Conservation (phyloP, 2,797 vertebrate genomes). For the Sebastes ruberrimus region DNA sequence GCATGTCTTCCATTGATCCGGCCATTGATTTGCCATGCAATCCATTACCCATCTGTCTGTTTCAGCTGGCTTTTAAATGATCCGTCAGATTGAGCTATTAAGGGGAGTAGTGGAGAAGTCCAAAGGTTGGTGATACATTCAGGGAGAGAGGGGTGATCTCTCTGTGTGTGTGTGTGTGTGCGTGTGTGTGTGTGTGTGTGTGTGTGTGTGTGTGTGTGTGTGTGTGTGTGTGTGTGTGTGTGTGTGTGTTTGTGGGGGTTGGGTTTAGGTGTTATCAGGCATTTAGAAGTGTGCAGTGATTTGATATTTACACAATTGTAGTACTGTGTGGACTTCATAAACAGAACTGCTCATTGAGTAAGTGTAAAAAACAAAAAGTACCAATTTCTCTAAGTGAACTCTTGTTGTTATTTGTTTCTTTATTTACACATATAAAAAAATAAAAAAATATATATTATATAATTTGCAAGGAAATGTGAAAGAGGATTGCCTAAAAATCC, state of each 20-base stretch:
- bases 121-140: slow-evolving; percentile 76
- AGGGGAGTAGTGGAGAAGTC: slow-evolving; percentile 74
- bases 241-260: neutral
- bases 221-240: fast-evolving
- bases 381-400: neutral
- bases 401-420: too few relatives aligned
- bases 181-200: neutral
- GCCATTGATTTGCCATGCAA: slow-evolving; percentile 79
- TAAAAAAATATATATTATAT: too few relatives aligned
- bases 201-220: too few relatives aligned
- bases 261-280: neutral
- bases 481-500: too few relatives aligned
- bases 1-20: slow-evolving; percentile 79
- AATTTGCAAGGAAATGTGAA: too few relatives aligned
- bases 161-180: neutral
- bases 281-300: neutral
- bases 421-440: too few relatives aligned
- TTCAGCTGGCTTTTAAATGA: slow-evolving; percentile 82
- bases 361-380: neutral
- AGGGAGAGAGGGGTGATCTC: neutral
- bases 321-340: neutral
- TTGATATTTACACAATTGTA: neutral
- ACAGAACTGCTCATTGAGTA: neutral
- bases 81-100: slow-evolving; percentile 78
- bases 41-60: slow-evolving; percentile 83